Percentiles rank a stretch among this genome's conserved stretches.
These are phyloP conservation scores for Crambe crambe DNA, from an alignment of 37 sponge, comb jelly and placozoan species.

Conservation along the genomic window DNA sequence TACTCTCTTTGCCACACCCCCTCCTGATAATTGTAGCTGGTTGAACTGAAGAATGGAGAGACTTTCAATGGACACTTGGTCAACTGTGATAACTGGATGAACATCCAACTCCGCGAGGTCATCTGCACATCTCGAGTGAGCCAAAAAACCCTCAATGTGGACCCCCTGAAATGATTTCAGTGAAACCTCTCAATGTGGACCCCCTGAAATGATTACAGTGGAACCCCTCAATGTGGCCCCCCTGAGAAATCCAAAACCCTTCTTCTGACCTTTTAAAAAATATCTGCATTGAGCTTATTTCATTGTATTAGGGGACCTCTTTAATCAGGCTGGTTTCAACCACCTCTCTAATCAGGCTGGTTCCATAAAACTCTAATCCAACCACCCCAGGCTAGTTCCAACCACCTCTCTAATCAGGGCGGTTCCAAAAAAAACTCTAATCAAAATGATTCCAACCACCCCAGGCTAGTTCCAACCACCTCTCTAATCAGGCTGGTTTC, in stretches of 20 bases:
- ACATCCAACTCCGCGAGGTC: constrained; percentile 94
- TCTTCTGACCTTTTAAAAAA: neutral
- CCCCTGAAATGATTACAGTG: neutral
- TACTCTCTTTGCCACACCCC: neutral
- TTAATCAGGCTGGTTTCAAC: too few relatives aligned
- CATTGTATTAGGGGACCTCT: too few relatives aligned
- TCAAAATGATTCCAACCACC: too few relatives aligned
- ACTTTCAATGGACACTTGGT: constrained; percentile 98
- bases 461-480: too few relatives aligned
- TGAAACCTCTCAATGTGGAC: neutral
- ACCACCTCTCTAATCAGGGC: too few relatives aligned
- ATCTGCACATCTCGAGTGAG: constrained; percentile 95
- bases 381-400: too few relatives aligned
- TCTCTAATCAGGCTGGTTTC: too few relatives aligned
- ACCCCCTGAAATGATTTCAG: neutral
- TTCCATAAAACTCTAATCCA: too few relatives aligned
- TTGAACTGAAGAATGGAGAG: constrained; percentile 99
- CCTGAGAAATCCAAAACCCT: neutral
- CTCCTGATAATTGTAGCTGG: constrained; percentile 40
- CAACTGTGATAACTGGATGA: constrained; percentile 98
- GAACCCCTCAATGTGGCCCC: neutral
- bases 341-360: too few relatives aligned
- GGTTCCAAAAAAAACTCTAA: too few relatives aligned
- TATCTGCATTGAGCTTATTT: too few relatives aligned
- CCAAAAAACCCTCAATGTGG: neutral